A percentile compares a stretch with the other conserved stretches of the same genome.
These are phyloP conservation scores for Myocastor coypus DNA, from an alignment of 2,113 vertebrate species.

Conservation along the genomic window DNA sequence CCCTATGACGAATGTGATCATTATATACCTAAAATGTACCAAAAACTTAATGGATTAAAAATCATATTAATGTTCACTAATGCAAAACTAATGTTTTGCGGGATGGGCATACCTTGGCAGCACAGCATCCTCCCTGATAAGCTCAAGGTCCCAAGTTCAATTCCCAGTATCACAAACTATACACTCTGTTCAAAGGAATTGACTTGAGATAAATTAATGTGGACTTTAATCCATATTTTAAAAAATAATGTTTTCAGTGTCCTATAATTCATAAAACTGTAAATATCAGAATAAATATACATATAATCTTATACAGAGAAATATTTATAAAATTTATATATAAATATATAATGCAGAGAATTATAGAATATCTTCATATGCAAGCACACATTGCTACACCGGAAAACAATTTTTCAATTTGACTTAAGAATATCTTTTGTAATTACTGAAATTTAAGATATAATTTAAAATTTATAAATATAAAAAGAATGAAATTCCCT, in stretches of 20 bases:
- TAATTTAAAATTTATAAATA: conserved; percentile 20
- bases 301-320: neutral
- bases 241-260: neutral
- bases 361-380: neutral
- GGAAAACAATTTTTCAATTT: neutral
- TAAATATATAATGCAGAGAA: neutral
- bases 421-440: neutral
- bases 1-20: neutral
- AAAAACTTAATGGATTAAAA: neutral
- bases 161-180: no score
- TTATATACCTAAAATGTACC: neutral
- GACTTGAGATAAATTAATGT: no score
- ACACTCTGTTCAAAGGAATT: no score
- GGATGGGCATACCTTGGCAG: no score
- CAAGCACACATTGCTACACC: neutral
- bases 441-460: neutral
- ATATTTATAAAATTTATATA: neutral
- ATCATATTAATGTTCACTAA: neutral
- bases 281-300: neutral
- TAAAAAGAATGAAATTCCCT: neutral
- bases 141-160: no score
- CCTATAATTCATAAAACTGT: neutral
- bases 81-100: neutral
- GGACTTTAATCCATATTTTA: neutral
- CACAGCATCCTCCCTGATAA: no score